A percentile compares a stretch with the other conserved stretches of the same genome.
Evolutionary conservation across 30 jellyfish, hydroid and myxozoan genomes (phyloP).

Genomic region (Haliclystus octoradiatus): DNA sequence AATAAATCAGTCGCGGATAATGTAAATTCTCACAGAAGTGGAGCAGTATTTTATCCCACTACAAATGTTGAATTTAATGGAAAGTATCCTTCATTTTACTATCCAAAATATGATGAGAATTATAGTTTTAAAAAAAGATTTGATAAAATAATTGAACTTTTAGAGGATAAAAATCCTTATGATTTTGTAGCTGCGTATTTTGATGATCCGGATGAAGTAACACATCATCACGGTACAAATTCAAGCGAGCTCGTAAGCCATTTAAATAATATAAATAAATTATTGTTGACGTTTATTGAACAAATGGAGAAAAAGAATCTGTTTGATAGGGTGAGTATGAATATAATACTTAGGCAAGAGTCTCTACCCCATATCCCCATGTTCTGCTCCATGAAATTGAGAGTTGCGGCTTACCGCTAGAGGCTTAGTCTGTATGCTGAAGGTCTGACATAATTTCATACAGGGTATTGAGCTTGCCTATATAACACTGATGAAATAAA

Average conservation of each 20-base stretch:
- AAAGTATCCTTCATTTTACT: conserved; percentile 33
- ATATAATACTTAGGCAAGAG: no score
- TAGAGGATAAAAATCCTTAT: conserved; percentile 43
- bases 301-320: conserved; percentile 21
- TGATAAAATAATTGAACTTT: conserved; percentile 21
- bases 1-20: neutral
- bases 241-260: conserved; percentile 9
- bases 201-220: conserved; percentile 61
- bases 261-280: conserved; percentile 14
- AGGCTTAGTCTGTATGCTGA: no score
- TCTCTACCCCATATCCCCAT: no score
- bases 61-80: conserved; percentile 65
- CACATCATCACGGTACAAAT: conserved; percentile 79
- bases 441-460: no score
- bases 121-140: conserved; percentile 39
- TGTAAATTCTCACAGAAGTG: conserved; percentile 55
- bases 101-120: conserved; percentile 18
- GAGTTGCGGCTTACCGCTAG: no score
- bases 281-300: conserved; percentile 24
- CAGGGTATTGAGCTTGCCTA: no score
- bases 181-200: conserved; percentile 64
- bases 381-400: no score
- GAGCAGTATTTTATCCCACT: conserved; percentile 71
- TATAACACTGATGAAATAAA: no score
- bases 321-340: conserved; percentile 35